These are phyloP conservation scores for Trigoniulus corallinus DNA, from an alignment of 1,140 invertebrate species.

Conservation along the genomic window DNA sequence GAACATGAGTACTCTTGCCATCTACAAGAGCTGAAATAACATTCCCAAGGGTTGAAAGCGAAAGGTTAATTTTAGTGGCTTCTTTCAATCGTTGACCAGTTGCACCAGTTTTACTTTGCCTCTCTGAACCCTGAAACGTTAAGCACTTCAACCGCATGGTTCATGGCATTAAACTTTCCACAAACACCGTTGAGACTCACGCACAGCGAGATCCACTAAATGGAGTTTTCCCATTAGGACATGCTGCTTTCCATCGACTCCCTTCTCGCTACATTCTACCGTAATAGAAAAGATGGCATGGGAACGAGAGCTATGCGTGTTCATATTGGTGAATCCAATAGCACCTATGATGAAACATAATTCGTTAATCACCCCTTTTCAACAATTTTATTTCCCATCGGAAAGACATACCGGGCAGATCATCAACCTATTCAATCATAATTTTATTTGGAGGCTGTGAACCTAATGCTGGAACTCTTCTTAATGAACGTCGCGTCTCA, in stretches of 20 bases:
- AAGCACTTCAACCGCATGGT: constrained; percentile 71
- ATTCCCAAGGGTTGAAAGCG: constrained; percentile 81
- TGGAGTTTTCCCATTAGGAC: constrained; percentile 59
- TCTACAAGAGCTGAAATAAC: constrained; percentile 90
- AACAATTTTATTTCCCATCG: background rate
- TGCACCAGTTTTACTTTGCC: constrained; percentile 82
- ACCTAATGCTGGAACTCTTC: too few species aligned
- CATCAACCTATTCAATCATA: too few species aligned
- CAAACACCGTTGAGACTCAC: too few species aligned
- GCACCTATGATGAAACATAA: constrained; percentile 32
- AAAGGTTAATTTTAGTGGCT: constrained; percentile 90
- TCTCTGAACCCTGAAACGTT: constrained; percentile 52
- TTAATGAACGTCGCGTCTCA: too few species aligned
- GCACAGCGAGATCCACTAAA: constrained; percentile 65
- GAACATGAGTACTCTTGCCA: constrained; percentile 82
- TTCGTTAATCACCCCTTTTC: background rate
- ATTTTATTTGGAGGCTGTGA: too few species aligned
- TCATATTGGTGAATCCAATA: constrained; percentile 71
- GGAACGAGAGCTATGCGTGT: constrained; percentile 62
- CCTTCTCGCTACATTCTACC: constrained; percentile 56
- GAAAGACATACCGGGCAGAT: too few species aligned
- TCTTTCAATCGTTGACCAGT: constrained; percentile 75
- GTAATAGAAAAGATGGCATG: constrained; percentile 81
- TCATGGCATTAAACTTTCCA: too few species aligned
- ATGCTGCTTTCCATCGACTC: constrained; percentile 39